phyloP scores from a whole-genome alignment of 1,140 invertebrate genomes.

The Drosophila oshimai region DNA sequence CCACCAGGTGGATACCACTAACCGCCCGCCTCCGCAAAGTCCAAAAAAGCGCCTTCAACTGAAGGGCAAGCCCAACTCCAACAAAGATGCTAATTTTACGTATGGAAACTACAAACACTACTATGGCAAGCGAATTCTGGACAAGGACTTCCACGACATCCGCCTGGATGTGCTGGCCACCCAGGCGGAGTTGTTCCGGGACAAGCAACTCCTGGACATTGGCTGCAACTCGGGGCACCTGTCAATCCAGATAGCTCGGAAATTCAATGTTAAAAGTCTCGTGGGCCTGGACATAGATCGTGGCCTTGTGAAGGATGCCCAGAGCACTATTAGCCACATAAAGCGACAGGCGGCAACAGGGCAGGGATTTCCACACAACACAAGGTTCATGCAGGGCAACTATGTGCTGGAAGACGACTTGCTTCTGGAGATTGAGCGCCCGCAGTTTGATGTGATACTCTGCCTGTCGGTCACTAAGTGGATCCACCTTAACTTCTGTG shows the following conservation, averaged over 20 bases:
- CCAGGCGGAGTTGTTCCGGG: constrained; percentile 91
- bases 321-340: constrained; percentile 22
- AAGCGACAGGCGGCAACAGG: constrained; percentile 25
- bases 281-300: constrained; percentile 98
- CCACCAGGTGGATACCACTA: background rate
- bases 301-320: constrained; percentile 87
- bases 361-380: constrained; percentile 60
- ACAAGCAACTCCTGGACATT: constrained; percentile 96
- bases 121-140: constrained; percentile 95
- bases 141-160: constrained; percentile 89
- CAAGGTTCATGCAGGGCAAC: constrained; percentile 88
- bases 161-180: constrained; percentile 90
- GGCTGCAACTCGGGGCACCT: constrained; percentile 98
- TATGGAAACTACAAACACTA: constrained; percentile 85
- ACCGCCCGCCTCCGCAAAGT: constrained; percentile 15
- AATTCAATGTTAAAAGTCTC: constrained; percentile 91
- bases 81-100: constrained; percentile 48
- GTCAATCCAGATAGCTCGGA: constrained; percentile 92
- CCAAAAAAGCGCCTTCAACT: constrained; percentile 58
- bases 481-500: constrained; percentile 98
- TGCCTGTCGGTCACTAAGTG: constrained; percentile 98
- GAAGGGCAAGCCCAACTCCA: constrained; percentile 5
- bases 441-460: constrained; percentile 96
- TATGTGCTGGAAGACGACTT: constrained; percentile 95
- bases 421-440: constrained; percentile 89